Evolutionary conservation across 2,797 vertebrate species (phyloP), one percentile per base, ranked within the genome.

Genomic region (Neosilurus hyrtlii): DNA sequence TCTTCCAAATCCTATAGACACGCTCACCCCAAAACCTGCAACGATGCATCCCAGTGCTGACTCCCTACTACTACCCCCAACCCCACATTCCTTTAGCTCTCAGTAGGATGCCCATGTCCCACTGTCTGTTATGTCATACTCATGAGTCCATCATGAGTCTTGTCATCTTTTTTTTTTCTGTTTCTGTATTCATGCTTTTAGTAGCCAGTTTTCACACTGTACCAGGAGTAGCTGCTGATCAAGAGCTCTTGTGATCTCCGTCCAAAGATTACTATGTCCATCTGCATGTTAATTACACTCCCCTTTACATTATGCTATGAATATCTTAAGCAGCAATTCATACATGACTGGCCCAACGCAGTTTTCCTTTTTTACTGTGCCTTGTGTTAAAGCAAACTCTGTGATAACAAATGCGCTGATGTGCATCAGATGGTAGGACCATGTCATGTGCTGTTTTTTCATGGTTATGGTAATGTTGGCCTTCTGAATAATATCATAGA

Each of bases 211-310:
- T 76, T 74, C 22, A 37, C 43, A 20, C 57, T 54, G 43, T 65
- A 16, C 9, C 26, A 37, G 49, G 65, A 61, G 43, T 52, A 66
- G 49, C 59, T 26, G 59, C 59, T 52, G 35, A 49, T 54, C 54
- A 54, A 35, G 24, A 30, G 10, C n/a, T 14, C 30, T 76, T 51
- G 9, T 62, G 16, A 26, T 80, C 15, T 10, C 24, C 16, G 57
- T 51, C 18, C 30, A 77, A 54, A 57, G 20, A 59, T 59, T 12
- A 26, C 10, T 63, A 5, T 56, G 12, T 82, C 56, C 57, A 37
- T 54, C 67, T 83, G 76, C 68, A 66, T 73, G 76, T 66, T 79
- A 56, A 63, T 63, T 54, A 63, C 68, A 22, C 49, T 49, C 7
- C 79, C 24, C 30, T 51, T 76, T 6, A n/a, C 52, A n/a, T 76